These are phyloP conservation scores for Parasteatoda lunata DNA, from an alignment of 2,888 invertebrate genomes.

Conservation along the genomic window DNA sequence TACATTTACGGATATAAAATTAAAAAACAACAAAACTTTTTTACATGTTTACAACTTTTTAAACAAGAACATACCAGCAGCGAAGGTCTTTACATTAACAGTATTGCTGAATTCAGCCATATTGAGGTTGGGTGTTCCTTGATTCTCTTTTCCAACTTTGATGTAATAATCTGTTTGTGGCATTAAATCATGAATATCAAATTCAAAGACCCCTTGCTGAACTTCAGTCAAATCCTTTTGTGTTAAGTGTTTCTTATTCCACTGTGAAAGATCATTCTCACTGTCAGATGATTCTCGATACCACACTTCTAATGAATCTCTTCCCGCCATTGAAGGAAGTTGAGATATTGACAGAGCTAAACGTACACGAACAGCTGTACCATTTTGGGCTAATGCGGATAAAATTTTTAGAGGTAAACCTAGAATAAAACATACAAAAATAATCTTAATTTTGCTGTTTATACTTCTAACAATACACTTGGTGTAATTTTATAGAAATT, in stretches of 20 bases:
- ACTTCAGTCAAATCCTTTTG: conserved; percentile 52
- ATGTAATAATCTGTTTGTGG: conserved; percentile 88
- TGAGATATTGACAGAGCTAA: conserved; percentile 29
- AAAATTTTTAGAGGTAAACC: conserved; percentile 53
- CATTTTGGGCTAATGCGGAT: conserved; percentile 59
- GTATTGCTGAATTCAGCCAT: conserved; percentile 69
- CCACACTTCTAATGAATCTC: conserved; percentile 54
- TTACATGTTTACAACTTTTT: neutral
- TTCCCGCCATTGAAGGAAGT: conserved; percentile 31
- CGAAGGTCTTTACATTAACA: conserved; percentile 70
- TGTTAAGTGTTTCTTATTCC: conserved; percentile 53
- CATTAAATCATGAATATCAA: conserved; percentile 82
- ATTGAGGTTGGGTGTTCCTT: conserved; percentile 17
- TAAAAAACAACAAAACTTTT: too few relatives aligned
- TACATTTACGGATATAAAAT: too few relatives aligned
- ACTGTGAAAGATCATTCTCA: conserved; percentile 51
- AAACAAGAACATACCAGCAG: conserved; percentile 56
- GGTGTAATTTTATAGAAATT: too few relatives aligned
- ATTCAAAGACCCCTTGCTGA: conserved; percentile 61
- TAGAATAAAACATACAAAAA: conserved; percentile 21
- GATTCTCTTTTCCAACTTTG: conserved; percentile 77
- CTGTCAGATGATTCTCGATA: conserved; percentile 42
- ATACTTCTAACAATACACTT: too few relatives aligned
- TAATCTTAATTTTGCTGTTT: too few relatives aligned
- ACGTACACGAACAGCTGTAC: conserved; percentile 57